A percentile compares a stretch with the other conserved stretches of the same genome.
phyloP scores from a whole-genome alignment of 2,888 invertebrate species.

The Drosophila antonietae region DNA sequence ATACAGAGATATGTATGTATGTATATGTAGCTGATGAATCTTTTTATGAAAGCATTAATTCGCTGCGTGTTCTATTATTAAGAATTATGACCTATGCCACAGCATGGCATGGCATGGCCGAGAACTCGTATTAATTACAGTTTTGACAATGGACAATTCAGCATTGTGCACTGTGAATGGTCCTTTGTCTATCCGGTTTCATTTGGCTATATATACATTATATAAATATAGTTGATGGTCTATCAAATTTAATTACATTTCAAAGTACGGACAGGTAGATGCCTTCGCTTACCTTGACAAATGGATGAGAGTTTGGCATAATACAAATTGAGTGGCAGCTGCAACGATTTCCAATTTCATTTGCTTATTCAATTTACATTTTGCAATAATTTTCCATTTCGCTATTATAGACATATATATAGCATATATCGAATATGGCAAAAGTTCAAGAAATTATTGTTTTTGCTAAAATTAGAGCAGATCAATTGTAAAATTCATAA shows the following conservation, averaged over 20 bases:
- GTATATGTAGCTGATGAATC: conserved; percentile 22
- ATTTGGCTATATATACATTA: not conserved
- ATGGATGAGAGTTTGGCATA: not conserved
- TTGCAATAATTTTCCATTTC: not conserved
- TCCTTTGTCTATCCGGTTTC: conserved; percentile 46
- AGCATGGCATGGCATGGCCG: conserved; percentile 4
- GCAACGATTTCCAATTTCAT: conserved; percentile 17
- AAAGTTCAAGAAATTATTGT: conserved; percentile 8
- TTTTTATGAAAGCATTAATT: conserved; percentile 23
- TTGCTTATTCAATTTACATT: conserved; percentile 5
- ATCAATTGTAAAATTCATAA: conserved; percentile 24
- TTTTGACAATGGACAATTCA: conserved; percentile 37
- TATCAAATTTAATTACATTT: conserved; percentile 22
- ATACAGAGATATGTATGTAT: not conserved
- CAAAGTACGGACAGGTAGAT: not conserved
- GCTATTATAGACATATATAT: conserved; percentile 15
- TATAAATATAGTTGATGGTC: not conserved
- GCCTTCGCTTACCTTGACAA: too few relatives aligned
- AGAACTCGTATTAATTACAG: conserved; percentile 34
- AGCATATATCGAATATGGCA: conserved; percentile 3
- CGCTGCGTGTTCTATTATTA: conserved; percentile 21
- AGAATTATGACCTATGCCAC: conserved; percentile 34
- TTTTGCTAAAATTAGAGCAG: conserved; percentile 48
- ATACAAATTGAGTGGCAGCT: conserved; percentile 8
- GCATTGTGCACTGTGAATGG: conserved; percentile 30